Base-by-base conservation (phyloP, 2,797 vertebrate genomes). In the Holocentrus rufus region DNA sequence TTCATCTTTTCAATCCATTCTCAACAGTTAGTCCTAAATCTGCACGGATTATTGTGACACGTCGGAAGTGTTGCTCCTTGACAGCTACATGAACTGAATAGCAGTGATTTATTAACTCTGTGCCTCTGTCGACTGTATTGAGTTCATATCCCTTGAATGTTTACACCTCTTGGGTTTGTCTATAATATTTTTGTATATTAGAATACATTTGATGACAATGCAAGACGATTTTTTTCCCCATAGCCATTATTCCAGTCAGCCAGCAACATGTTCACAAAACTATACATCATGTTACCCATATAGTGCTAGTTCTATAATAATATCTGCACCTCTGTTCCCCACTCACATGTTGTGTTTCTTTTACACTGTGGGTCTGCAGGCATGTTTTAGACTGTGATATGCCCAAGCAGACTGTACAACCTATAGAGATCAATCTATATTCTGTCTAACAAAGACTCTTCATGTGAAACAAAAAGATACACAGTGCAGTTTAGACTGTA, bases 61-160 rank as follows among this genome's bases (percentile, higher is more conserved):
- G 58, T 65, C 60, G 61, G 27, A 34, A 15, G 39, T 39, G 15
- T 62, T 64, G 42, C 47, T 50, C 17, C 72, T 39, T 31, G 36
- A 66, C 66, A 75, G 74, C n/a, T 73, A 66, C 63, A 76, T 75
- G 31, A 44, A 53, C 69, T 23, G 53, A 62, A 70, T 63, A 42
- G 30, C 57, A 27, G 52, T 63, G 36, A 72, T 79, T 46, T 67
- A 23, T 83, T 69, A 25, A 61, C 54, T 52, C 50, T 64, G 62
- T 55, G 59, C 27, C 49, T 66, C 31, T n/a, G 50, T 8, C 50
- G 34, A 50, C n/a, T 50, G 50, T 17, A 63, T 64, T 72, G 39
- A 25, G 27, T 47, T 78, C 46, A 63, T 49, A 70, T 70, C n/a
- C 31, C 27, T 68, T 44, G 36, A 5, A 54, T 60, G 23, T 59